Evolutionary conservation across 1,140 invertebrate genomes (phyloP).

Genomic region (Steinernema feltiae): DNA sequence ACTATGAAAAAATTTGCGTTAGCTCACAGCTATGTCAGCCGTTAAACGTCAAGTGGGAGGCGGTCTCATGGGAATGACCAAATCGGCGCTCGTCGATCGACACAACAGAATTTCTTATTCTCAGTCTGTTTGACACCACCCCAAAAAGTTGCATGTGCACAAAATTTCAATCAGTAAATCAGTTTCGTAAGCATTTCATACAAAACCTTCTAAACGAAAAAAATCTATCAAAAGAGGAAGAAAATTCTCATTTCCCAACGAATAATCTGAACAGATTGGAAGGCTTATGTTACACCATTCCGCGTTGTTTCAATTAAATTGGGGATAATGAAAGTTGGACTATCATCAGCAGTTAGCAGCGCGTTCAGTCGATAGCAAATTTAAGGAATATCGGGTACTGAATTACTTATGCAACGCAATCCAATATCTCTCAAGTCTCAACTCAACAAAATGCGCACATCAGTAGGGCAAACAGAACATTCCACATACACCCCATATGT

Average conservation of each 20-base stretch:
- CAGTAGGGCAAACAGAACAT: neutral
- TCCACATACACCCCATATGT: neutral
- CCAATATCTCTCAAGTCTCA: constrained; percentile 10
- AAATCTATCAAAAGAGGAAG: neutral
- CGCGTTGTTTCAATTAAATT: neutral
- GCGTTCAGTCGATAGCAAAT: neutral
- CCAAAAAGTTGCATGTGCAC: no score
- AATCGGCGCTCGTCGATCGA: neutral
- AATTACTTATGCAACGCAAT: constrained; percentile 8
- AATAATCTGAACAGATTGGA: neutral
- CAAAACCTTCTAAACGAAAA: no score
- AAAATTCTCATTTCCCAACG: neutral
- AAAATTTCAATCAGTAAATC: no score
- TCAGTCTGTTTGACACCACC: no score
- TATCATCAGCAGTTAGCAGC: neutral
- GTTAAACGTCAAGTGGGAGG: neutral
- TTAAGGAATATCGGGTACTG: neutral
- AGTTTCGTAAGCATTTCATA: no score
- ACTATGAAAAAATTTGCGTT: neutral
- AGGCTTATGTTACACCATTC: neutral
- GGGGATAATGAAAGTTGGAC: neutral
- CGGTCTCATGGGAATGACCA: neutral
- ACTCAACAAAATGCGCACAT: neutral
- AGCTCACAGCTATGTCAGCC: neutral
- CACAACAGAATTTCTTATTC: neutral